These are phyloP conservation scores for Nannospalax galili DNA, from an alignment of 2,113 vertebrate genomes.

Conservation along the genomic window DNA sequence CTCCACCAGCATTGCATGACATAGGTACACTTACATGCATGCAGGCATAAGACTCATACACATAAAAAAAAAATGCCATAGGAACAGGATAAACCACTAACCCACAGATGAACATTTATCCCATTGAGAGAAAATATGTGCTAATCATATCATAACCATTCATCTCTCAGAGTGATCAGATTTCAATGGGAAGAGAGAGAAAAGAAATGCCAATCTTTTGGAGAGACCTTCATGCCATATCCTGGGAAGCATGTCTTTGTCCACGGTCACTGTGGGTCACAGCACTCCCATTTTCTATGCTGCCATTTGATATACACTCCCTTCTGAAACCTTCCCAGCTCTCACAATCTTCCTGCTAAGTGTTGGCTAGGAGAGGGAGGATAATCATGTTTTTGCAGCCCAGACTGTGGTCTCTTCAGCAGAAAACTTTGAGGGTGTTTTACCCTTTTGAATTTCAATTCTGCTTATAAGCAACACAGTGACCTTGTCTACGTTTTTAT, in stretches of 20 bases:
- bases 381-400: not conserved
- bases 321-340: not conserved
- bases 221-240: not conserved
- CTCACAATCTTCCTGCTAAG: not conserved
- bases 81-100: not conserved
- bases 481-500: not conserved
- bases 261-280: not conserved
- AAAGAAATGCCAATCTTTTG: not conserved
- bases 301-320: not conserved
- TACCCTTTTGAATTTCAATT: not conserved
- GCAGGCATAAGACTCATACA: not conserved
- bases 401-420: not conserved
- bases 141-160: not conserved
- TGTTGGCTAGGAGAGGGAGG: not conserved
- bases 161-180: not conserved
- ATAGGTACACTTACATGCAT: no score
- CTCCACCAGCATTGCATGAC: no score
- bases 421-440: not conserved
- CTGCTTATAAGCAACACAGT: not conserved
- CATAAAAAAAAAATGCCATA: not conserved
- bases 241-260: not conserved
- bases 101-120: not conserved
- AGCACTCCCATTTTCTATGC: not conserved
- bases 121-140: not conserved
- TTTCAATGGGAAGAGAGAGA: not conserved